Conservation (phyloP, 2,113 vertebrate genomes). For the Ptilorrhoa leucosticta region DNA sequence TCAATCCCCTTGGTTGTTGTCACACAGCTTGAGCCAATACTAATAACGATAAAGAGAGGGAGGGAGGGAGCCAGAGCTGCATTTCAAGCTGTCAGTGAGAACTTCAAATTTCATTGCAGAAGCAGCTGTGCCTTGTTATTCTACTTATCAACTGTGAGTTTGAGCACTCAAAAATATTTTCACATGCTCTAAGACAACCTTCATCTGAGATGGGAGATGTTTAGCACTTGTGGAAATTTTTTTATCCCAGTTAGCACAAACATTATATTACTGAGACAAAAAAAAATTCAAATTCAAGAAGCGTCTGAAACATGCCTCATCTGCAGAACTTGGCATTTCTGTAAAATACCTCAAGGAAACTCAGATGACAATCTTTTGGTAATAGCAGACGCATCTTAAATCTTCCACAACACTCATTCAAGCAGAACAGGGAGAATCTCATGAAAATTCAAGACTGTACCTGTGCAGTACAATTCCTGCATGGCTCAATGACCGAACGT, state of each 20-base stretch:
- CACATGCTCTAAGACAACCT: not conserved
- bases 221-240: not conserved
- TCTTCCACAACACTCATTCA: not conserved
- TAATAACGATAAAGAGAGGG: rapidly evolving
- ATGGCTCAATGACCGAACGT: not conserved
- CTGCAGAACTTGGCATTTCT: not conserved
- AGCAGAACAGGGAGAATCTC: not conserved
- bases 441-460: not conserved
- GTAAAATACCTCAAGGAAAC: not conserved
- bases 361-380: not conserved
- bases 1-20: not conserved
- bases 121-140: not conserved
- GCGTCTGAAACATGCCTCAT: not conserved
- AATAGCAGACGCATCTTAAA: not conserved
- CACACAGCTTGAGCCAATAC: not conserved
- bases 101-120: not conserved
- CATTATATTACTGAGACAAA: not conserved
- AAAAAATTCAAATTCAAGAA: not conserved
- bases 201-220: not conserved
- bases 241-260: not conserved
- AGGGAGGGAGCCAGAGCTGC: not conserved
- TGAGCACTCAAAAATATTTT: not conserved
- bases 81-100: not conserved
- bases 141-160: not conserved
- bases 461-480: not conserved